phyloP scores from a whole-genome alignment of 2,113 vertebrate genomes.

The Caretta caretta region DNA sequence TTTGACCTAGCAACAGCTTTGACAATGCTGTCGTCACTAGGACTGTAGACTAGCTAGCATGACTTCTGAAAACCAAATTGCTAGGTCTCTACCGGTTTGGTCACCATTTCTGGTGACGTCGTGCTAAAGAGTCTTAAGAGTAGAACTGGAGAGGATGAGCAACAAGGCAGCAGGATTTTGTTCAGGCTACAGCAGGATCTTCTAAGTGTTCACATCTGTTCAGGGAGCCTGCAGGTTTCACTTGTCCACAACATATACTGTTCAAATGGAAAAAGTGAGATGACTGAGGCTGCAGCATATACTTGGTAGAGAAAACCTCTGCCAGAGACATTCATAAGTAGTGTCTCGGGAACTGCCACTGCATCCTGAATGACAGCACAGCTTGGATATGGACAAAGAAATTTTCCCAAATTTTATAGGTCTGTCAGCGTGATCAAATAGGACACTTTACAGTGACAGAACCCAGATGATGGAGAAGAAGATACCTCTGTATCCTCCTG shows the following conservation, averaged over 20 bases:
- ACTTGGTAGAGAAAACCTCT: accelerated
- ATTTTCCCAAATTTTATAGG: not conserved
- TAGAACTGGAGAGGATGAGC: not conserved
- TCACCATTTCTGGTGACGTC: accelerated
- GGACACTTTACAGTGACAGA: not conserved
- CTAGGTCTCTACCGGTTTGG: not conserved
- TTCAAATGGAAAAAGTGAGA: not conserved
- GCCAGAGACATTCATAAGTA: not conserved
- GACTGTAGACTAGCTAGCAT: not conserved
- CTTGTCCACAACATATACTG: accelerated
- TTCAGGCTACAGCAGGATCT: accelerated
- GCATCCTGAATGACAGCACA: not conserved
- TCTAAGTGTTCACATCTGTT: not conserved
- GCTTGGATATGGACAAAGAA: not conserved
- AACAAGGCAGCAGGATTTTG: not conserved
- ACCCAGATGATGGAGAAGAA: not conserved
- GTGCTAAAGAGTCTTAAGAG: not conserved
- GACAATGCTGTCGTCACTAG: not conserved
- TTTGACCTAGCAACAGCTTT: slow-evolving; percentile 33
- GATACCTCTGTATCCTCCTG: not conserved
- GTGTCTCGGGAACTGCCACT: not conserved
- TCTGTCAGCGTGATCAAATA: not conserved
- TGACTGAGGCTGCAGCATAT: not conserved
- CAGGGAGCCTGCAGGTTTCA: not conserved
- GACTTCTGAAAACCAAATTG: accelerated